Base-by-base conservation (phyloP, 1,140 invertebrate genomes). In the Temnothorax nylanderi region DNA sequence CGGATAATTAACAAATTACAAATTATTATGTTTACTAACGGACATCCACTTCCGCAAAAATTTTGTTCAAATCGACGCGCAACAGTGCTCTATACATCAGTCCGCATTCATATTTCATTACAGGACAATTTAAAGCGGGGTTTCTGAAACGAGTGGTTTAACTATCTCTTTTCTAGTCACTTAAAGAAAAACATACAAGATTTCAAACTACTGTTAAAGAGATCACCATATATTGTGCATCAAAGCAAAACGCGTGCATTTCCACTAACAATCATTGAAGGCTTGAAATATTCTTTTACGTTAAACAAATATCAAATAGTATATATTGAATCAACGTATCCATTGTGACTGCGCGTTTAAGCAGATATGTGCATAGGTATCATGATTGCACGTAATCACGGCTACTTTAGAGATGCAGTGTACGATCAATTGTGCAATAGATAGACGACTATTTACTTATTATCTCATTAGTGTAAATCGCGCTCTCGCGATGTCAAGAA, bases 1-100 rank as follows among this genome's bases (percentile, higher is more conserved):
- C 32, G 21, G 54, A 74, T 84, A 84, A 84, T 84, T 84, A 84
- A 84, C 54, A 58, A 72, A 82, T 82, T 74, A 65, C 64, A 81
- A 81, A 81, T 81, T 56, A 51, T 26, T 41, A 11, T 41, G 41
- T 84, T 60, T 18, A 49, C 34, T 47, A 49, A 11, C 34, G 69
- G 18, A 62, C 32, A 18, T 37, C 51, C 41, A 26, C 16, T 56
- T 44, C 67, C 37, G 54, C 69, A 75, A 74, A 74, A 71, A 41
- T n/a, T 26, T 75, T 60, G 54, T 37, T 75, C 7, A 60, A 58
- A 74, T 47, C 11, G 41, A n/a, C 32, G 34, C 13, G 1, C n/a
- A 26, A 26, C 26, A 26, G 26, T 26, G 1, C 26, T 26, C 26
- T 26, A 26, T 3, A 21, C n/a, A 18, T 6, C 51, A 47, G 10